Evolutionary conservation across 2,113 vertebrate species (phyloP).

Genomic region (Petrocephalus zakoni): DNA sequence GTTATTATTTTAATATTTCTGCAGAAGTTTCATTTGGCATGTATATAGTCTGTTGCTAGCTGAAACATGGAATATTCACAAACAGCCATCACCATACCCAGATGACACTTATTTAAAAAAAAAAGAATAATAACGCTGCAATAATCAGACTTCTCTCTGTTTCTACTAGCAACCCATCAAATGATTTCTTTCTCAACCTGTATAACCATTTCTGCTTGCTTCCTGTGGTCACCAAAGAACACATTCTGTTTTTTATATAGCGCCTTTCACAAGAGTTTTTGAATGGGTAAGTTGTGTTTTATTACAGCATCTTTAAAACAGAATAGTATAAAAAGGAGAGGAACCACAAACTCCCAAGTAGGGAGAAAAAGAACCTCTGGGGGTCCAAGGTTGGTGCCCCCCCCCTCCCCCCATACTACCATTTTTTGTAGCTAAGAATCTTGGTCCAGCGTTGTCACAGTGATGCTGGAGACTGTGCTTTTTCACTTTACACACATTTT

Average conservation of each 20-base stretch:
- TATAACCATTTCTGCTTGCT: background rate
- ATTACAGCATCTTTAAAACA: too few species aligned
- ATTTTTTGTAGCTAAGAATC: background rate
- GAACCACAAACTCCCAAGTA: too few species aligned
- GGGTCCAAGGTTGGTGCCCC: too few species aligned
- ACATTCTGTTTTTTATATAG: background rate
- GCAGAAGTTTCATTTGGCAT: background rate
- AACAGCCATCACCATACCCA: background rate
- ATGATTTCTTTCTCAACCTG: background rate
- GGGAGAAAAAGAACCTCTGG: too few species aligned
- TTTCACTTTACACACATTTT: background rate
- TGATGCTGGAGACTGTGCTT: background rate
- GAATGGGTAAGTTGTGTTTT: too few species aligned
- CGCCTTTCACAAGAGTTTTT: too few species aligned
- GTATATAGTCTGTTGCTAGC: background rate
- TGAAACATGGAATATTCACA: background rate
- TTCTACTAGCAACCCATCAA: background rate
- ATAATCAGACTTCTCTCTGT: background rate
- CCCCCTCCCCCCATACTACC: too few species aligned
- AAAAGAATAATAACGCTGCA: background rate
- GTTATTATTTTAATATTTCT: background rate
- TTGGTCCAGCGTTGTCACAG: background rate
- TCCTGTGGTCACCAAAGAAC: background rate
- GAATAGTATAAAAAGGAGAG: too few species aligned
- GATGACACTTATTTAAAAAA: background rate